Evolutionary conservation across 2,888 invertebrate genomes (phyloP).

Genomic region (Halictus ligatus): DNA sequence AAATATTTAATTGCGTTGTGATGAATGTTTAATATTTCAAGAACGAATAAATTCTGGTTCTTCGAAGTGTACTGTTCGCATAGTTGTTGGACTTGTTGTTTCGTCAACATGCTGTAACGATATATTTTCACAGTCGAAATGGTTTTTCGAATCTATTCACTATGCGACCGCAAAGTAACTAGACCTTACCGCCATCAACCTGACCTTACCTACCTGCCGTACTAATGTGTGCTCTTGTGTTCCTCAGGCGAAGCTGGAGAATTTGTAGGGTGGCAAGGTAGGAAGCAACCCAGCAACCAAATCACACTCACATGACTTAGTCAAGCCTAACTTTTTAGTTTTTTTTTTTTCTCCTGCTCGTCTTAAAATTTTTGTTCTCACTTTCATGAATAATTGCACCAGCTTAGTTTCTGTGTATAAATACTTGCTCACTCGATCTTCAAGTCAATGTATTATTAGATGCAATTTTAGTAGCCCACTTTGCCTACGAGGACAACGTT

Average conservation of each 20-base stretch:
- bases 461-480: slow-evolving; percentile 46
- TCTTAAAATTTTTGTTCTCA: slow-evolving; percentile 66
- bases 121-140: slow-evolving; percentile 36
- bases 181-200: slow-evolving; percentile 83
- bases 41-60: neutral
- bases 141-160: slow-evolving; percentile 54
- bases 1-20: neutral
- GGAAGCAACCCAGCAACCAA: slow-evolving; percentile 86
- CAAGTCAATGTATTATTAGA: slow-evolving; percentile 67
- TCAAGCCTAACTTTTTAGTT: slow-evolving; percentile 81
- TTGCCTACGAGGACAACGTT: slow-evolving; percentile 28
- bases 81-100: slow-evolving; percentile 10
- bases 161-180: slow-evolving; percentile 83
- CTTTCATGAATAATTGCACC: slow-evolving; percentile 68
- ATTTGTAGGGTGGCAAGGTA: slow-evolving; percentile 92
- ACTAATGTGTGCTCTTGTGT: slow-evolving; percentile 87
- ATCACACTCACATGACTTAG: slow-evolving; percentile 84
- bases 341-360: slow-evolving; percentile 73
- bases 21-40: slow-evolving; percentile 1
- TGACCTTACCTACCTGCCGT: slow-evolving; percentile 84
- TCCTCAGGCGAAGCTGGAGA: slow-evolving; percentile 91
- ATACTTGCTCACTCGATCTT: slow-evolving; percentile 65
- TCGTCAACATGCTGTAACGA: slow-evolving; percentile 19
- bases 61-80: slow-evolving; percentile 4
- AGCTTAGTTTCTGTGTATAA: slow-evolving; percentile 70